phyloP scores from a whole-genome alignment of 2,797 vertebrate genomes.

The Ptychadena robeensis region DNA sequence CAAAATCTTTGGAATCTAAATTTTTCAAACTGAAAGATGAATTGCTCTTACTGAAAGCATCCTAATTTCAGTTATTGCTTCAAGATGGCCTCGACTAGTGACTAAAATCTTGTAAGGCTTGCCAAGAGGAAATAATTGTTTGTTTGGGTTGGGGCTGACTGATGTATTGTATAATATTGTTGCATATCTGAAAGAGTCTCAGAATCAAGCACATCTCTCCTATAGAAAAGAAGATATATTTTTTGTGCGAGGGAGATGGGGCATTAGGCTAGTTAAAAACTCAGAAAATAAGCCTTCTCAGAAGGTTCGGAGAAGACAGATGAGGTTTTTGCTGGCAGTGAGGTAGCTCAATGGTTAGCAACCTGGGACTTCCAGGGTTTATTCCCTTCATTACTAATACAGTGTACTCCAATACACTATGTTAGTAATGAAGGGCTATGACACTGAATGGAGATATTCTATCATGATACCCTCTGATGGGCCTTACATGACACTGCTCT shows the following conservation, averaged over 20 bases:
- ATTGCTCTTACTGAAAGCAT: slow-evolving; percentile 26
- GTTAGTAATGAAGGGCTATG: no score
- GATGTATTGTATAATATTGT: slow-evolving; percentile 39
- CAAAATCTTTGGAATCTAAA: slow-evolving; percentile 1
- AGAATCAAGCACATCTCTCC: not conserved
- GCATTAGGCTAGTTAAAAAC: no score
- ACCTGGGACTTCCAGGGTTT: no score
- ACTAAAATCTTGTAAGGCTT: slow-evolving; percentile 10
- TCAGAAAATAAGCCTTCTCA: no score
- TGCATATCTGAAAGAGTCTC: slow-evolving; percentile 5
- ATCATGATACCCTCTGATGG: no score
- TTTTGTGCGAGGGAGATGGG: not conserved
- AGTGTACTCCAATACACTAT: no score
- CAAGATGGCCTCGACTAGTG: slow-evolving; percentile 28
- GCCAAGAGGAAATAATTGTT: slow-evolving; percentile 25
- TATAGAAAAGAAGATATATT: not conserved
- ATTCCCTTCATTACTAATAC: no score
- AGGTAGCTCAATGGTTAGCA: no score
- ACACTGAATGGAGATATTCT: no score
- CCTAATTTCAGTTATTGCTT: slow-evolving; percentile 45
- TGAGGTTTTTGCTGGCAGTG: no score
- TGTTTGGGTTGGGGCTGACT: slow-evolving; percentile 24
- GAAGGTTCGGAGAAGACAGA: no score
- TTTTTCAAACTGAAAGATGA: not conserved
- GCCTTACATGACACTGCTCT: no score